Conservation (phyloP, 2,888 invertebrate genomes). For the Noctua comes region DNA sequence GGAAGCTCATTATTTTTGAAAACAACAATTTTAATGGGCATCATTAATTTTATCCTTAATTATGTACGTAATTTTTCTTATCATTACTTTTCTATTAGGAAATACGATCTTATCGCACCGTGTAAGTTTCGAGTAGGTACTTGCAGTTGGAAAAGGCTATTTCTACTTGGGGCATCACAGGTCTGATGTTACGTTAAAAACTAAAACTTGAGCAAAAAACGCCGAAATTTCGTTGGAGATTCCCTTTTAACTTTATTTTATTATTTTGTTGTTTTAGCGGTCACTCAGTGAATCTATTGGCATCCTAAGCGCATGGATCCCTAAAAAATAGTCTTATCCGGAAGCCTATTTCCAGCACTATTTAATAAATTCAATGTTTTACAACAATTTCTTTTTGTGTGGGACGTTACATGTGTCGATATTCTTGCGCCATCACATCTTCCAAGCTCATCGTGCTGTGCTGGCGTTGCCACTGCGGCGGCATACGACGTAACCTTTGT, state of each 20-base stretch:
- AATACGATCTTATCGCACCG: not conserved
- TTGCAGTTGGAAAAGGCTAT: too few relatives aligned
- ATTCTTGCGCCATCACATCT: too few relatives aligned
- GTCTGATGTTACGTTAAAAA: too few relatives aligned
- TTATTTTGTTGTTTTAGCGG: not conserved
- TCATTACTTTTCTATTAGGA: not conserved
- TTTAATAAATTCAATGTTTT: not conserved
- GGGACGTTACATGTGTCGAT: too few relatives aligned
- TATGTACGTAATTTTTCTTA: not conserved
- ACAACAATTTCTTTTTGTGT: too few relatives aligned
- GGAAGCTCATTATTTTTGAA: conserved; percentile 15
- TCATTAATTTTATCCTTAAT: conserved; percentile 4
- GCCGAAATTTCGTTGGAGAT: too few relatives aligned
- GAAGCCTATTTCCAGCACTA: not conserved
- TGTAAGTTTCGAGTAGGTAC: not conserved
- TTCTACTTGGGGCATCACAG: not conserved
- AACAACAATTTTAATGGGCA: not conserved
- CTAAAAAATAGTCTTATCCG: not conserved
- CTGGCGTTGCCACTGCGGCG: too few relatives aligned
- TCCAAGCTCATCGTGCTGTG: too few relatives aligned
- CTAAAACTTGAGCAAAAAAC: too few relatives aligned
- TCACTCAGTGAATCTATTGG: not conserved
- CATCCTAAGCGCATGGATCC: not conserved
- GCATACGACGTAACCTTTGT: too few relatives aligned
- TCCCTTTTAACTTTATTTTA: not conserved